Evolutionary conservation across 2,888 invertebrate genomes (phyloP).

Genomic region (Agonopterix heracliana): DNA sequence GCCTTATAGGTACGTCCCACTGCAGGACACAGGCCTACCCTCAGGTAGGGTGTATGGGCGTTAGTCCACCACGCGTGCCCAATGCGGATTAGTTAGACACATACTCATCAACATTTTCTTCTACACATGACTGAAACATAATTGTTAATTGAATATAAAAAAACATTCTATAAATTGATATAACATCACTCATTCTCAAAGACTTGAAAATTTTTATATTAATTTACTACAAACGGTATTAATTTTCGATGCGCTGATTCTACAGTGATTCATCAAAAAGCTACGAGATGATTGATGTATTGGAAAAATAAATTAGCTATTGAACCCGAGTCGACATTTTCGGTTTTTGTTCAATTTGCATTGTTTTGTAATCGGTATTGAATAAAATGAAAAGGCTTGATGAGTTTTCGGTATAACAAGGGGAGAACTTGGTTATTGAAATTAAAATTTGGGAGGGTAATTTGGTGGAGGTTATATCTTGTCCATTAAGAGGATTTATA

Average conservation of each 20-base stretch:
- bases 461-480: too few species aligned
- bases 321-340: constrained; percentile 2
- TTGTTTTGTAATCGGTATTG: constrained; percentile 1
- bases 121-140: too few species aligned
- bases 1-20: too few species aligned
- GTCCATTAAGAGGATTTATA: too few species aligned
- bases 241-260: constrained; percentile 18
- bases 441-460: too few species aligned
- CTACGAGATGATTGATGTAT: constrained; percentile 24
- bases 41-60: too few species aligned
- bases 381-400: constrained; percentile 4
- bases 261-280: constrained; percentile 30
- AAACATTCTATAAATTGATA: background rate
- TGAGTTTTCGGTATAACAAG: background rate
- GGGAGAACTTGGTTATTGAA: too few species aligned
- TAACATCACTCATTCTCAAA: background rate
- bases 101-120: too few species aligned
- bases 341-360: constrained; percentile 7
- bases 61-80: too few species aligned
- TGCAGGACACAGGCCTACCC: too few species aligned
- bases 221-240: constrained; percentile 23
- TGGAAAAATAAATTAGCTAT: constrained; percentile 14
- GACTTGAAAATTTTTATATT: constrained; percentile 15
- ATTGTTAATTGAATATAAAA: background rate
- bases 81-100: too few species aligned